Base-by-base conservation (phyloP, 2,797 vertebrate genomes). In the Antrozous pallidus region DNA sequence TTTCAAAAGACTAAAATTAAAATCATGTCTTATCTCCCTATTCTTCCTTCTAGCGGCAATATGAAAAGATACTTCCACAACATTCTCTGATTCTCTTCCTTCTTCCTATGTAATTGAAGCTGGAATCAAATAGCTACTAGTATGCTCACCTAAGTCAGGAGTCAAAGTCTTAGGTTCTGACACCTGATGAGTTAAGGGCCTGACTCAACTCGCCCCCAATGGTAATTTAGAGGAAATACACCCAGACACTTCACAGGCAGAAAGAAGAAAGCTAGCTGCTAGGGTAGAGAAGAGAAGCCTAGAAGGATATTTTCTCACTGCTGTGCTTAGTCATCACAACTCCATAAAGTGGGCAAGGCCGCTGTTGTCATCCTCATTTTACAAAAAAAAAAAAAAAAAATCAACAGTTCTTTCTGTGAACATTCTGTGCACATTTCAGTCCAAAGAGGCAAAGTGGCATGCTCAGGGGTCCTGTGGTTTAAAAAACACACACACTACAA, bases 171-270 rank as follows among this genome's bases (percentile, higher is more conserved):
- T 38, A 36, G 26, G 8, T 56, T 79, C 31, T 40, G 65, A 69
- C 40, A 91, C 74, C 85, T 73, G 69, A 5, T 71, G 22, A 92
- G 9, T 82, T 58, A 78, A 90, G 70, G 88, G 24, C 16, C 78
- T 78, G 77, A 88, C 67, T 96, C 91, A 56, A 61, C 78, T 85
- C 94, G 93, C 90, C 96, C 80, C 94, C 61, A 75, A 3, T 89
- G 90, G 91, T 96, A 87, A 88, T 33, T 96, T 79, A n/a, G 73
- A 80, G 70, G 79, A 95, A 95, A 89, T 75, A 88, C 95, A 88
- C 18, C 38, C 20, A 38, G 51, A 65, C 22, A n/a, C 33, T 49
- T 67, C 14, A 11, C 33, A 12, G 26, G 20, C 28, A 22, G 45
- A 70, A 74, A 73, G 36, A 40, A 14, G 58, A 61, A 61, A 74